phyloP scores from a whole-genome alignment of 2,113 vertebrate genomes.

The Aviceda subcristata region DNA sequence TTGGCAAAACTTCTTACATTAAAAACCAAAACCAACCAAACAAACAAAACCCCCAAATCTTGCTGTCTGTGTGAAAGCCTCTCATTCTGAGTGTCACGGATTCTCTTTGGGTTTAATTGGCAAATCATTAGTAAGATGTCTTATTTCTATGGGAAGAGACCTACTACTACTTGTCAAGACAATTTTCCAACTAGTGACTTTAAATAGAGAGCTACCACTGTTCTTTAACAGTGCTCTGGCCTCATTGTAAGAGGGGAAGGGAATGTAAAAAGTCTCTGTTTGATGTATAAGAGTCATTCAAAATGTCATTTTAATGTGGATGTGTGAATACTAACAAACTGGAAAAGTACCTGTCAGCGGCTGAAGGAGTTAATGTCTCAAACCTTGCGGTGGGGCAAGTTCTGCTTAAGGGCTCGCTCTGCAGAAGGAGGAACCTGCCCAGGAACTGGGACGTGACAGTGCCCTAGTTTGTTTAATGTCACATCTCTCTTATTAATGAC shows the following conservation, averaged over 20 bases:
- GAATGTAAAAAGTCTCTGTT: neutral
- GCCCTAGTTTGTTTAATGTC: neutral
- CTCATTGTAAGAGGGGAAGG: neutral
- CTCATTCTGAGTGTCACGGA: neutral
- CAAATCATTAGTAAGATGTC: neutral
- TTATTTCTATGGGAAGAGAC: neutral
- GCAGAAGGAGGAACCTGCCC: too few species aligned
- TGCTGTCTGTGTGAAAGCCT: neutral
- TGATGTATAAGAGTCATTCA: fast-evolving
- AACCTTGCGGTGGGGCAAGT: too few species aligned
- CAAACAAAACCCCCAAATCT: fast-evolving
- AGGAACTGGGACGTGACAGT: too few species aligned
- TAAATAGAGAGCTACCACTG: neutral
- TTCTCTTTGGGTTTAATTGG: neutral
- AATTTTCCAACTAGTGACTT: neutral
- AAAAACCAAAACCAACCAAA: neutral
- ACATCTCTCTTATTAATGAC: neutral
- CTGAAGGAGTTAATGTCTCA: too few species aligned
- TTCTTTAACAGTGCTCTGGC: neutral
- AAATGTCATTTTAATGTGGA: neutral
- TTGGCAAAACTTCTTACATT: neutral
- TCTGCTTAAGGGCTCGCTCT: too few species aligned
- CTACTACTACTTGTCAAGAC: neutral
- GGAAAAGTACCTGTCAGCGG: neutral
- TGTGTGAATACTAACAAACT: neutral